Evolutionary conservation across 2,113 vertebrate species (phyloP).

Genomic region (Cyanistes caeruleus): DNA sequence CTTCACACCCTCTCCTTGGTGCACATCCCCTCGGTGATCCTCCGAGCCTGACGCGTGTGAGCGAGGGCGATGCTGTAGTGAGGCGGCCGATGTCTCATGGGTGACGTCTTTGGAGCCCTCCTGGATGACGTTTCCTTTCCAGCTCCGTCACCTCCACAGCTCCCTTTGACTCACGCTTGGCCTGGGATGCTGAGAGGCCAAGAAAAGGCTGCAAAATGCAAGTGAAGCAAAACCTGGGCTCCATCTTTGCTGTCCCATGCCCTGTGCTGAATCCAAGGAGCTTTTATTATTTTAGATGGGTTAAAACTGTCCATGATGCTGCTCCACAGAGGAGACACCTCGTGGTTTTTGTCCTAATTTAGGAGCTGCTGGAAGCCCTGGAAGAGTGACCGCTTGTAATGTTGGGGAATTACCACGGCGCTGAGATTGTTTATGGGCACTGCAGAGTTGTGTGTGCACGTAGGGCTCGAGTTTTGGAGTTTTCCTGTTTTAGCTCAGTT

Average conservation of each 20-base stretch:
- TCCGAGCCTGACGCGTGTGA: fast-evolving
- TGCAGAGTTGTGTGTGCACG: fast-evolving
- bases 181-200: neutral
- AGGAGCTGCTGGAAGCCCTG: neutral
- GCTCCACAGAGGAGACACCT: neutral
- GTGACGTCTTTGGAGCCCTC: neutral
- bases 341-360: neutral
- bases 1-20: neutral
- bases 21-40: fast-evolving
- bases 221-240: neutral
- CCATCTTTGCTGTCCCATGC: neutral
- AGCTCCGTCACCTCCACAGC: fast-evolving
- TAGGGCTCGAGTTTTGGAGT: neutral
- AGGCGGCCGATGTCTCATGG: neutral
- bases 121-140: neutral
- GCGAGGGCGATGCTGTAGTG: fast-evolving
- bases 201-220: neutral
- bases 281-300: neutral
- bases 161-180: neutral
- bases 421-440: neutral
- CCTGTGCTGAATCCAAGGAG: fast-evolving
- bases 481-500: neutral
- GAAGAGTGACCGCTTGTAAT: fast-evolving
- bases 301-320: fast-evolving
- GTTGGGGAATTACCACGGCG: fast-evolving